These are phyloP conservation scores for Theretra japonica DNA, from an alignment of 2,888 invertebrate genomes.

Conservation along the genomic window DNA sequence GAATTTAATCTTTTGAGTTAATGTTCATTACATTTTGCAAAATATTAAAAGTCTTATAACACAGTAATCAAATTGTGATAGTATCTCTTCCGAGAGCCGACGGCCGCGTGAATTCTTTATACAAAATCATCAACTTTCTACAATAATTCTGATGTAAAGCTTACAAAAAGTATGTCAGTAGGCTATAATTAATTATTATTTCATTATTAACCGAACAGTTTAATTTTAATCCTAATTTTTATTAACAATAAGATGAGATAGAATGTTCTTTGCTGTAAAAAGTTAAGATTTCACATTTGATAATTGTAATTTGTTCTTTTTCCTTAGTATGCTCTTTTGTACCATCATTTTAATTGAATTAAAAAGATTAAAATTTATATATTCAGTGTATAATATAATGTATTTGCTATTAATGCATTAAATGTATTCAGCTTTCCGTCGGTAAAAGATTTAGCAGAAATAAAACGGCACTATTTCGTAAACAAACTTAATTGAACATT, in stretches of 20 bases:
- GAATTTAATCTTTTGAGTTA: constrained; percentile 21
- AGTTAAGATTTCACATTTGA: background rate
- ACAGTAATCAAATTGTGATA: constrained; percentile 26
- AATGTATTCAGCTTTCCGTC: background rate
- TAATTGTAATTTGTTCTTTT: background rate
- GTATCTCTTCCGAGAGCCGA: constrained; percentile 24
- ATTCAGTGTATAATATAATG: too few species aligned
- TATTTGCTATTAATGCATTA: background rate
- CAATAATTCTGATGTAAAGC: constrained; percentile 24
- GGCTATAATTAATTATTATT: constrained; percentile 19
- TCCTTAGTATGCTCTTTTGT: background rate
- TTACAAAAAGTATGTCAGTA: constrained; percentile 8
- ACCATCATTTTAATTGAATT: background rate
- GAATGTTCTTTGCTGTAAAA: too few species aligned
- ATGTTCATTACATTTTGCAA: constrained; percentile 24
- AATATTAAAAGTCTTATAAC: constrained; percentile 26
- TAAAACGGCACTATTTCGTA: background rate
- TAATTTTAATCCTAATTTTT: background rate
- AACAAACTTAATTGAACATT: too few species aligned
- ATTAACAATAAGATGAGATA: too few species aligned
- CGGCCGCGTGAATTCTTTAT: constrained; percentile 26
- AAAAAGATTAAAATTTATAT: background rate
- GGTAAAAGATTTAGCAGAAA: background rate
- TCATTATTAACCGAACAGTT: background rate
- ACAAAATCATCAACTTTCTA: constrained; percentile 22